Percentiles rank a stretch among this genome's conserved stretches.
phyloP scores from a whole-genome alignment of 2,113 vertebrate genomes.

The Labeo rohita region DNA sequence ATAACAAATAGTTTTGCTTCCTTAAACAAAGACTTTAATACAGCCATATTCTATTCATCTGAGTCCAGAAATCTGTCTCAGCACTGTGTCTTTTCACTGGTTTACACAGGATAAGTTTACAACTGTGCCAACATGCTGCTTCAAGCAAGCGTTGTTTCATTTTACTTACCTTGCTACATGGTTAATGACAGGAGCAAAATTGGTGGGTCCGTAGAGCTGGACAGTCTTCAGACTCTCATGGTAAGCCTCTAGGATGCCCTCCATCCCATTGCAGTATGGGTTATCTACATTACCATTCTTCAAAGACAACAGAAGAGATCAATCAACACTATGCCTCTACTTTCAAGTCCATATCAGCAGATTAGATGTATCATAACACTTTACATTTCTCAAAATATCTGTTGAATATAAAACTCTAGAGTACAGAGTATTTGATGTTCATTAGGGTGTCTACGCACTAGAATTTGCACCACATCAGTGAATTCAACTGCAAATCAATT shows the following conservation, averaged over 20 bases:
- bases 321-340: conserved; percentile 21
- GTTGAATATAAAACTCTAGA: background rate
- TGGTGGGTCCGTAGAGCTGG: conserved; percentile 96
- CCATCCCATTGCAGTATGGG: conserved; percentile 90
- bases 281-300: conserved; percentile 92
- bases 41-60: background rate
- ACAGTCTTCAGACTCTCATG: conserved; percentile 93
- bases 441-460: background rate
- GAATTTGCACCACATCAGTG: background rate
- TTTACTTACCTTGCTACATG: conserved; percentile 86
- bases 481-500: background rate
- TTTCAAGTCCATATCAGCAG: background rate
- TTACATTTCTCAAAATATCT: background rate
- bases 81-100: background rate
- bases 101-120: background rate
- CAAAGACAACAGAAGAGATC: conserved; percentile 33
- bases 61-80: background rate
- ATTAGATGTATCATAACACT: background rate
- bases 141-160: background rate
- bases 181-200: conserved; percentile 93
- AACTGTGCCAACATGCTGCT: background rate
- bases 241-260: conserved; percentile 92
- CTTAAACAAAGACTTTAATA: background rate
- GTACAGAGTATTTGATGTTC: background rate
- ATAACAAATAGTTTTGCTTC: background rate